Base-by-base conservation (phyloP, 2,888 invertebrate genomes). In the Osmoderma eremita region DNA sequence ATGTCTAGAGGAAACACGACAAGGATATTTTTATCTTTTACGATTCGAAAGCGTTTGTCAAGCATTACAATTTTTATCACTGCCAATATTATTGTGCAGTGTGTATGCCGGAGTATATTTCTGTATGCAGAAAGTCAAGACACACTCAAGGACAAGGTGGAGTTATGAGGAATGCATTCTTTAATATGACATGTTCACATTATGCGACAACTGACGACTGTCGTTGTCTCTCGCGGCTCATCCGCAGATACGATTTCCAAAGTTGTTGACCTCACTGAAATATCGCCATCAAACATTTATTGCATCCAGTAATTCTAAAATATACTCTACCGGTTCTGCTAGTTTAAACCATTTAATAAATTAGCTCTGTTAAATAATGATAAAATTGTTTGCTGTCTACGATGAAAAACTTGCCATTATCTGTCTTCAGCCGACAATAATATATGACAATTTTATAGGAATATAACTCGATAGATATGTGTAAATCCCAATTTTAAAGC, bases 131-230 rank as follows among this genome's bases (percentile, higher is more conserved):
- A 74, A 73, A 73, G 72, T 73, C 71, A 71, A 68, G 63, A 65
- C 66, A 61, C 58, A 30, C 72, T 70, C 73, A 76, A 75, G 75
- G 75, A 73, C 75, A 75, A 73, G 74, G 73, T 72, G 73, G 73
- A 74, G 73, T 72, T 73, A 72, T 71, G 73, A 74, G 74, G 74
- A 74, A 76, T 76, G 76, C 76, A 74, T 74, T 74, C 73, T 72
- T 73, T 75, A 72, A 73, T 73, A 71, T 69, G 70, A 71, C 70
- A 71, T 73, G 73, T 73, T 72, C 72, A 71, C 72, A 70, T 61
- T 61, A 61, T 61, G 17, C 45, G 58, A 45, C 58, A 61, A 61
- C 58, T 61, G 56, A 30, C 30, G 30, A 42, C 41, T 61, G 48
- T 45, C 58, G 58, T 45, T 61, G 58, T 61, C 45, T 61, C 58